Percentiles rank a stretch among this genome's conserved stretches.
Conservation (phyloP, 2,797 vertebrate species). For the Syndactyla subalaris region DNA sequence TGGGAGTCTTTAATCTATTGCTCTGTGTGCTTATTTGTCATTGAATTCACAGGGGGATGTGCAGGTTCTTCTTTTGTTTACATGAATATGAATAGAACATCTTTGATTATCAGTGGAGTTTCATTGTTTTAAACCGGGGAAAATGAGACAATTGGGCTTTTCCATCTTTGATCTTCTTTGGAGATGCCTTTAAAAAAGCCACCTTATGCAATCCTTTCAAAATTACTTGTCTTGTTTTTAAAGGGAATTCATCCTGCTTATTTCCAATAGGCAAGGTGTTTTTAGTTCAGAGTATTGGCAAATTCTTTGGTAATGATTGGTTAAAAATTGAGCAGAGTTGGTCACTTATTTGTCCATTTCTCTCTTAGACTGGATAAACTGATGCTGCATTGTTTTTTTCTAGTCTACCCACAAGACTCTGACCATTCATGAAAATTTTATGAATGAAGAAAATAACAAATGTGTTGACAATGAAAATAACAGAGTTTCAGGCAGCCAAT, state of each 20-base stretch:
- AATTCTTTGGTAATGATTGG: not conserved
- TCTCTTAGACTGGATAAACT: not conserved
- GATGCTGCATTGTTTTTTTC: not conserved
- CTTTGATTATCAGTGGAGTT: not conserved
- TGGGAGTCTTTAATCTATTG: not conserved
- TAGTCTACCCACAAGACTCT: not conserved
- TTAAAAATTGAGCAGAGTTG: not conserved
- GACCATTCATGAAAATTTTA: not conserved
- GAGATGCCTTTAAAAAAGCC: not conserved
- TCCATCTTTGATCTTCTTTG: not conserved
- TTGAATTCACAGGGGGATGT: not conserved
- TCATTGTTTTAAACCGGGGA: not conserved
- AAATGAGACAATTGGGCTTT: not conserved
- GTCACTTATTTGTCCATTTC: not conserved
- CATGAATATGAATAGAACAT: not conserved
- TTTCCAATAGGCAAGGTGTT: not conserved
- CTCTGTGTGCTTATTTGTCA: slow-evolving; percentile 24
- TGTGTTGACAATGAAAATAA: not conserved
- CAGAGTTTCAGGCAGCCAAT: not conserved
- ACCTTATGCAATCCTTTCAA: rapidly evolving
- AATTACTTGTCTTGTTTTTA: not conserved
- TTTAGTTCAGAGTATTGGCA: not conserved
- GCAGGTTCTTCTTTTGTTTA: not conserved
- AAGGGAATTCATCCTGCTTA: not conserved
- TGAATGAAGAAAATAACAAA: not conserved